phyloP scores from a whole-genome alignment of 2,113 vertebrate genomes.

The Onychostruthus taczanowskii region DNA sequence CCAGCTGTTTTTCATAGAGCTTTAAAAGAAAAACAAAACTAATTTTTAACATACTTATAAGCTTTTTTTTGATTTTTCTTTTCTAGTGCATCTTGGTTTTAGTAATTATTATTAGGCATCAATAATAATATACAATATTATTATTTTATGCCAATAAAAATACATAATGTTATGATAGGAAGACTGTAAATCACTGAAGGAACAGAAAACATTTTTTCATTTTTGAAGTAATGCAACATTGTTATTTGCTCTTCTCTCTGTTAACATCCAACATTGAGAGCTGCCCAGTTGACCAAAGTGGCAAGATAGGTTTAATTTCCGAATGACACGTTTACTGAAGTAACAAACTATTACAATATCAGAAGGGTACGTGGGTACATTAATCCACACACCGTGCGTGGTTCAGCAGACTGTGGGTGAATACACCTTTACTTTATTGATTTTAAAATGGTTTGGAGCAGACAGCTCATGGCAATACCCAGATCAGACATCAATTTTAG shows the following conservation, averaged over 20 bases:
- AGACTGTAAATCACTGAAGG: background rate
- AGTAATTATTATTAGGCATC: background rate
- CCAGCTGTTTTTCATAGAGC: background rate
- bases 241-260: background rate
- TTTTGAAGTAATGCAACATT: background rate
- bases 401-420: background rate
- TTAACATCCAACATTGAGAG: background rate
- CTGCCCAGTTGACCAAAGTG: background rate
- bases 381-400: fast-evolving
- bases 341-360: background rate
- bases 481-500: background rate
- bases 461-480: background rate
- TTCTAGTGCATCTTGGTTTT: background rate
- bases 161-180: background rate
- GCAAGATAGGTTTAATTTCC: background rate
- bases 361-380: background rate
- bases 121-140: background rate
- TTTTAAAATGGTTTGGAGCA: background rate
- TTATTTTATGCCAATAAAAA: background rate
- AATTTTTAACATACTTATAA: background rate
- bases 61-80: background rate
- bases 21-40: background rate
- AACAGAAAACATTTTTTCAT: background rate
- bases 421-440: background rate
- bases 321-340: background rate